Conservation (phyloP, 2,797 vertebrate genomes). For the Enteromius anoplus region DNA sequence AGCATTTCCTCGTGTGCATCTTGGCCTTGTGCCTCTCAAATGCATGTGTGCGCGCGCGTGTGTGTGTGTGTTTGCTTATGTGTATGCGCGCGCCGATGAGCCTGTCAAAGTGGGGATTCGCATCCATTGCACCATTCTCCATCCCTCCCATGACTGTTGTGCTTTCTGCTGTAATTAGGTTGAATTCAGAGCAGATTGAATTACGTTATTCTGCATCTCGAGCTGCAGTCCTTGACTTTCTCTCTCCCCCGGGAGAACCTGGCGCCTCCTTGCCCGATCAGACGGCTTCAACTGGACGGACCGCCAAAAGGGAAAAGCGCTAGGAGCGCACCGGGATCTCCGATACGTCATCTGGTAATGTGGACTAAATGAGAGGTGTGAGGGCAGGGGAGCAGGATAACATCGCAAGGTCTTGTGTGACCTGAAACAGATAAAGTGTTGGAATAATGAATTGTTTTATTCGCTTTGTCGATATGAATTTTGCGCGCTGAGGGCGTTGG, state of each 20-base stretch:
- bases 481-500: slow-evolving; percentile 18
- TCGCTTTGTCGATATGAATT: slow-evolving; percentile 60
- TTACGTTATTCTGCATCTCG: slow-evolving; percentile 88
- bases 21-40: slow-evolving; percentile 30
- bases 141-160: slow-evolving; percentile 72
- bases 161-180: slow-evolving; percentile 80
- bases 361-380: slow-evolving; percentile 50
- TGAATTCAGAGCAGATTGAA: slow-evolving; percentile 80
- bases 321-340: slow-evolving; percentile 63
- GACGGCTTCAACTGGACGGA: slow-evolving; percentile 82
- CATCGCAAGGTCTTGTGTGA: slow-evolving; percentile 50
- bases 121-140: slow-evolving; percentile 54
- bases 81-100: slow-evolving; percentile 57
- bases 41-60: background rate
- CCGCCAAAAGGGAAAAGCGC: slow-evolving; percentile 49
- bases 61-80: slow-evolving; percentile 22
- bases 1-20: slow-evolving; percentile 42
- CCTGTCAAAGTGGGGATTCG: slow-evolving; percentile 63
- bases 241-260: slow-evolving; percentile 84
- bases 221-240: slow-evolving; percentile 87
- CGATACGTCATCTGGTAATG: slow-evolving; percentile 60
- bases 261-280: slow-evolving; percentile 89
- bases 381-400: slow-evolving; percentile 43
- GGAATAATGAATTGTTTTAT: slow-evolving; percentile 60
- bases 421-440: slow-evolving; percentile 56